Conservation (phyloP, 2,797 vertebrate genomes). For the Clarias platycephalus region DNA sequence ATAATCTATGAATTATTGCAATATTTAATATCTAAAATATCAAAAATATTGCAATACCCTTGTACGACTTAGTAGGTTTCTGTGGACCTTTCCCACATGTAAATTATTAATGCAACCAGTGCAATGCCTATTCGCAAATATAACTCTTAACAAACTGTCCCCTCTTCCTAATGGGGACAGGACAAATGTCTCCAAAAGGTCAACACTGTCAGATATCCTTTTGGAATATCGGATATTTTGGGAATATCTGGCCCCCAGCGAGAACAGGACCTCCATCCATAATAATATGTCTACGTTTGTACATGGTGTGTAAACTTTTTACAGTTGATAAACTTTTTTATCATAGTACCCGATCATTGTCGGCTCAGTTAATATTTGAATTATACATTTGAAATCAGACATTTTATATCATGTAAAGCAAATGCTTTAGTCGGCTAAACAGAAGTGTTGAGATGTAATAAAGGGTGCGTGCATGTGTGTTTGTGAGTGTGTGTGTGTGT, state of each 20-base stretch:
- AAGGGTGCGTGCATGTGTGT: constrained; percentile 16
- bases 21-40: too few relatives aligned
- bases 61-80: background rate
- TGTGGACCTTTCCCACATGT: background rate
- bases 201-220: constrained; percentile 2
- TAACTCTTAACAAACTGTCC: background rate
- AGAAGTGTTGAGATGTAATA: background rate
- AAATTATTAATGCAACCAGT: background rate
- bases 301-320: background rate
- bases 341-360: background rate
- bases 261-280: background rate
- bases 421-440: background rate
- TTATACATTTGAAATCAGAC: background rate
- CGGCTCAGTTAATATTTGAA: background rate
- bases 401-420: constrained; percentile 9
- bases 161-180: background rate
- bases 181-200: background rate
- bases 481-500: constrained; percentile 12
- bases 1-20: too few relatives aligned
- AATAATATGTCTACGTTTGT: background rate
- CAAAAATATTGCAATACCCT: background rate
- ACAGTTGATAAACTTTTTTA: background rate
- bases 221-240: background rate
- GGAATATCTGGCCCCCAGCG: background rate
- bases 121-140: background rate